Evolutionary conservation across 2,113 vertebrate genomes (phyloP).

Genomic region (Aegithalos caudatus): DNA sequence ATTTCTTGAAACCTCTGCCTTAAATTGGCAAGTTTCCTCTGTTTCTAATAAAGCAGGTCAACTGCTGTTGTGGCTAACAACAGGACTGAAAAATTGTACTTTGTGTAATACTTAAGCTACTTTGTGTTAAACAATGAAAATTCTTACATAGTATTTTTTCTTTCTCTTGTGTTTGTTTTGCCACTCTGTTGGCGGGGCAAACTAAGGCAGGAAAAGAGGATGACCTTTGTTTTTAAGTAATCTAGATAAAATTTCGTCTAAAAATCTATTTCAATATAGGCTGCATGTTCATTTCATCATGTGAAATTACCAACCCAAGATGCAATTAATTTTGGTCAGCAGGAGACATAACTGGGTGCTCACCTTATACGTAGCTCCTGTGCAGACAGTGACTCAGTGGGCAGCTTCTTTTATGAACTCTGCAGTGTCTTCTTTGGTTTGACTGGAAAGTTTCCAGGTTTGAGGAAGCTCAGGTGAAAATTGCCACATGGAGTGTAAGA

Average conservation of each 20-base stretch:
- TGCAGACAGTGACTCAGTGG: background rate
- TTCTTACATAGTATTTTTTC: background rate
- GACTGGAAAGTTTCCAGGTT: background rate
- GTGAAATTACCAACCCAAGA: background rate
- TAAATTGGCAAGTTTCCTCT: background rate
- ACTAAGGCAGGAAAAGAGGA: background rate
- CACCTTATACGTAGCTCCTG: fast-evolving
- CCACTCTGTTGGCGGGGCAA: background rate
- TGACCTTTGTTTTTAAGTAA: background rate
- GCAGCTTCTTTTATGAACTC: background rate
- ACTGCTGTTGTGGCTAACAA: background rate
- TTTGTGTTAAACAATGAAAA: background rate
- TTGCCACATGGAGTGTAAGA: background rate
- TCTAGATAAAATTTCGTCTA: background rate
- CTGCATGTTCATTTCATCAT: background rate
- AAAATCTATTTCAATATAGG: background rate
- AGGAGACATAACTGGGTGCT: background rate
- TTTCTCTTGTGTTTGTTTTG: background rate
- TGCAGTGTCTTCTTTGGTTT: background rate
- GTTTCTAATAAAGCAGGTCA: background rate
- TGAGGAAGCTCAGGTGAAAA: background rate
- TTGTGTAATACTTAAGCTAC: background rate
- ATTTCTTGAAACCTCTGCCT: background rate
- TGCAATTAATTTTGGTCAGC: background rate
- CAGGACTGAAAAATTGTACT: background rate